Evolutionary conservation across 92 coral and sea anemone species (phyloP).

Genomic region (Epizoanthus stellaris): DNA sequence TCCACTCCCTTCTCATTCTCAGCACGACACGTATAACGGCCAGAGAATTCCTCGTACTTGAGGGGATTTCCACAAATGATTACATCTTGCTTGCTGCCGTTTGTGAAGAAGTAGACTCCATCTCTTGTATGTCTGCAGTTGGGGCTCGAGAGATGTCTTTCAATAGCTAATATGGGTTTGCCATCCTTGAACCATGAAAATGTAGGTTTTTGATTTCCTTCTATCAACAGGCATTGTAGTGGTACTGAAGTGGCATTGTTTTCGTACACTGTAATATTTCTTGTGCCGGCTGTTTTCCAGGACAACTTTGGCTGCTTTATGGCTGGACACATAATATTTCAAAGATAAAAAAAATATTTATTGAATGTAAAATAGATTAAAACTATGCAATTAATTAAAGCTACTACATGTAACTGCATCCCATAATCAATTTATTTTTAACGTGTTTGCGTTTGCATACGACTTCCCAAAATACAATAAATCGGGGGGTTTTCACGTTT

Average conservation of each 20-base stretch:
- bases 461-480: no score
- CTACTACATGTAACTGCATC: no score
- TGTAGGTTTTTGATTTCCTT: conserved; percentile 29
- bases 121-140: conserved; percentile 1
- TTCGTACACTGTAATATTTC: conserved; percentile 4
- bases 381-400: no score
- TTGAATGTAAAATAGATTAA: no score
- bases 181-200: conserved; percentile 9
- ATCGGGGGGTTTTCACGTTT: no score
- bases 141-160: neutral
- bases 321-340: neutral
- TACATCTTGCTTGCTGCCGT: neutral
- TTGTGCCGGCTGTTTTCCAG: conserved; percentile 21
- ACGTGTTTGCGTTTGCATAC: no score
- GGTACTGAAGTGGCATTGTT: neutral
- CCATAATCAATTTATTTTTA: no score
- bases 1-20: no score
- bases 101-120: conserved; percentile 3
- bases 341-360: no score
- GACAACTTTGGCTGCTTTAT: neutral
- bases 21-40: no score
- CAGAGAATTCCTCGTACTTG: neutral
- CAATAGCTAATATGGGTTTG: no score
- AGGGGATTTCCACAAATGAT: conserved; percentile 13
- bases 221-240: neutral